Evolutionary conservation across 2,888 invertebrate genomes (phyloP).

Genomic region (Dioctria rufipes): DNA sequence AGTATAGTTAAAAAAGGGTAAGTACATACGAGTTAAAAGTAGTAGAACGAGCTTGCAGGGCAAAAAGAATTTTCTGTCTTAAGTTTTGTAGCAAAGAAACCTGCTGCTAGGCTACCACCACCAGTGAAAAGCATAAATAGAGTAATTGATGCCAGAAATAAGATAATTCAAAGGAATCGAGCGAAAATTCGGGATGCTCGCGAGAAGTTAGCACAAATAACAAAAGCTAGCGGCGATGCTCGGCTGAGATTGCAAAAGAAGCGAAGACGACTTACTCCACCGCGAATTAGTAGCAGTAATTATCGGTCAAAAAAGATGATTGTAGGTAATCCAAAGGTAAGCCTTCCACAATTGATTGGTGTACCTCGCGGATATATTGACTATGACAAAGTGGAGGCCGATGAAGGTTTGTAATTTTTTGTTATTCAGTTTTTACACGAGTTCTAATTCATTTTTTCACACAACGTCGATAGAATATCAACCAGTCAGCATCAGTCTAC

Average conservation of each 20-base stretch:
- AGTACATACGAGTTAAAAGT: neutral
- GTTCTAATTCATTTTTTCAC: neutral
- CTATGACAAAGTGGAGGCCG: constrained; percentile 70
- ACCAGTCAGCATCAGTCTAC: constrained; percentile 62
- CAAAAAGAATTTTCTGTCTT: neutral
- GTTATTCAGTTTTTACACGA: neutral
- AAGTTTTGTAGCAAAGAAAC: neutral
- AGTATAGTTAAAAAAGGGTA: constrained; percentile 51
- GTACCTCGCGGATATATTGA: constrained; percentile 69
- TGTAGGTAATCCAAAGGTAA: neutral
- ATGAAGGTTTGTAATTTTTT: constrained; percentile 65
- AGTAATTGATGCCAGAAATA: constrained; percentile 81
- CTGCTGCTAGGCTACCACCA: neutral
- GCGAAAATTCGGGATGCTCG: constrained; percentile 84
- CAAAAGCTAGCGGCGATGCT: constrained; percentile 82
- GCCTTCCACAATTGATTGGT: constrained; percentile 61
- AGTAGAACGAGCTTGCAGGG: neutral
- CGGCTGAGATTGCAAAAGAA: constrained; percentile 80
- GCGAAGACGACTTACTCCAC: constrained; percentile 43
- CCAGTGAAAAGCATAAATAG: neutral
- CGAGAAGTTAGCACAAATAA: constrained; percentile 83
- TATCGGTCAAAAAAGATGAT: constrained; percentile 36
- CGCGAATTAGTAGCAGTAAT: neutral
- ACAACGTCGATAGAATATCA: constrained; percentile 60
- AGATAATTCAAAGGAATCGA: constrained; percentile 84